Evolutionary conservation across 2,797 vertebrate genomes (phyloP).

Genomic region (Sciurus vulgaris): DNA sequence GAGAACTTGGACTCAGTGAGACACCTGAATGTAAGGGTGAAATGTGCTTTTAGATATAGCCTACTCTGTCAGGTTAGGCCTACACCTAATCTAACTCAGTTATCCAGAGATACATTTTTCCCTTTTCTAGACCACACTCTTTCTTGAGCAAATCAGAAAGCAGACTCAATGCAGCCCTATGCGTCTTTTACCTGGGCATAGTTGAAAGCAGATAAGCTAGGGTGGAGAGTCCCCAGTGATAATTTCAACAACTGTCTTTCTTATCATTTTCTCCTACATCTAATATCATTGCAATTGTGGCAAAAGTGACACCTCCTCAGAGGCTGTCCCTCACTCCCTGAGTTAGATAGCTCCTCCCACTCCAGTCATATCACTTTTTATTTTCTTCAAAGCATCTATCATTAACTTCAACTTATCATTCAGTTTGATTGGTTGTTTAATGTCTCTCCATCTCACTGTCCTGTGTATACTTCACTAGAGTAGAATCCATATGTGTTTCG

Average conservation of each 20-base stretch:
- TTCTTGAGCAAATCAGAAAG: slow-evolving; percentile 48
- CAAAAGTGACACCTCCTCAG: slow-evolving; percentile 41
- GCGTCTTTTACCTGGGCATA: not conserved
- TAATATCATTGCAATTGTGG: not conserved
- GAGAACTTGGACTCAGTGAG: slow-evolving; percentile 14
- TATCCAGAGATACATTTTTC: slow-evolving; percentile 21
- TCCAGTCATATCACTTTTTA: not conserved
- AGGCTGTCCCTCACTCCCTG: not conserved
- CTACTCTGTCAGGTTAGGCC: not conserved
- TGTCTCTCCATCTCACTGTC: not conserved
- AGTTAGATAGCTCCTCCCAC: not conserved
- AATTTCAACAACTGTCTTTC: not conserved
- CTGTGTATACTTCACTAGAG: not conserved
- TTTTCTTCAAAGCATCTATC: not conserved
- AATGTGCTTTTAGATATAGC: slow-evolving; percentile 16
- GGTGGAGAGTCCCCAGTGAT: not conserved
- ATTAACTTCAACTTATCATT: not conserved
- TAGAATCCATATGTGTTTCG: not conserved
- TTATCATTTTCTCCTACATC: not conserved
- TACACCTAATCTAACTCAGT: slow-evolving; percentile 44
- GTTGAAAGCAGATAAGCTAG: not conserved
- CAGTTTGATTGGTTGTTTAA: slow-evolving; percentile 10
- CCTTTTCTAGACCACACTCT: not conserved
- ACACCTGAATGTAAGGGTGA: not conserved
- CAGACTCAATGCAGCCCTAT: not conserved